Conservation (phyloP, 2,113 vertebrate species). For the Campylomormyrus numenius region DNA sequence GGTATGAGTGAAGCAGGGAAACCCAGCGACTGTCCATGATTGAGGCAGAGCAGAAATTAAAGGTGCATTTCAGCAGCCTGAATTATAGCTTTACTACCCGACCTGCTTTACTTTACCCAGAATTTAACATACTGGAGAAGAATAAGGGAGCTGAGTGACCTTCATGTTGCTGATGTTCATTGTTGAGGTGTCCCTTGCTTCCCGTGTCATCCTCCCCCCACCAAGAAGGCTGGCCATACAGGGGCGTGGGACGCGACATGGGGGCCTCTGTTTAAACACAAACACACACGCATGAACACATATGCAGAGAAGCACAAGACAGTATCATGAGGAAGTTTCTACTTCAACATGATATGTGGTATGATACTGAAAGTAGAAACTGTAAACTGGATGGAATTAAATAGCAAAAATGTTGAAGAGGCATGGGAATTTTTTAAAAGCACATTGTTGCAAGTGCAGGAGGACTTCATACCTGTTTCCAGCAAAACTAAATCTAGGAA, state of each 20-base stretch:
- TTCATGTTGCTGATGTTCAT: slow-evolving; percentile 62
- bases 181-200: slow-evolving; percentile 46
- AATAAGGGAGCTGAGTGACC: slow-evolving; percentile 52
- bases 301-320: not conserved
- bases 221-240: slow-evolving; percentile 95
- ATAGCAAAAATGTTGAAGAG: too few relatives aligned
- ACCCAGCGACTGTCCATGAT: not conserved
- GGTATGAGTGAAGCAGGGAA: not conserved
- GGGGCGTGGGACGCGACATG: slow-evolving; percentile 77
- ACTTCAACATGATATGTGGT: not conserved
- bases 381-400: too few relatives aligned
- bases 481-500: too few relatives aligned
- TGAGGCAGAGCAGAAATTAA: not conserved
- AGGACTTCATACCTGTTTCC: too few relatives aligned
- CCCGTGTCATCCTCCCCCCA: slow-evolving; percentile 88
- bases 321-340: not conserved
- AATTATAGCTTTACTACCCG: not conserved
- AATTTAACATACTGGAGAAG: not conserved
- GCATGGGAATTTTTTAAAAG: too few relatives aligned
- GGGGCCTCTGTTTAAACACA: slow-evolving; percentile 57
- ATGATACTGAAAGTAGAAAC: too few relatives aligned
- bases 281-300: not conserved
- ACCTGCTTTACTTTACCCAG: not conserved
- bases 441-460: too few relatives aligned
- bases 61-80: not conserved